Evolutionary conservation across 2,797 vertebrate species (phyloP).

Genomic region (Ibycter americanus): DNA sequence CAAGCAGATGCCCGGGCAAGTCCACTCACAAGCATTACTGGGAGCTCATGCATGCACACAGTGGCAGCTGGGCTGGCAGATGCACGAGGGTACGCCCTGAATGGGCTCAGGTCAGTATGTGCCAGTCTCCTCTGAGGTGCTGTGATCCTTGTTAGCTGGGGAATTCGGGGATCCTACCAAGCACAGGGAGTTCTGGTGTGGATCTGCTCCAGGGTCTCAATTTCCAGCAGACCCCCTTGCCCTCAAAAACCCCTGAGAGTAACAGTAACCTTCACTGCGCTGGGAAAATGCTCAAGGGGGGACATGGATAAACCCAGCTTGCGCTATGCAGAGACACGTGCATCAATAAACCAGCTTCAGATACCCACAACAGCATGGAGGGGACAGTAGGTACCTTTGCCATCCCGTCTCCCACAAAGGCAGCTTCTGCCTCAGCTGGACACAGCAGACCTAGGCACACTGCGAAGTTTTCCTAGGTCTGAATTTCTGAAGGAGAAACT

Average conservation of each 20-base stretch:
- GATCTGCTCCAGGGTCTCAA: background rate
- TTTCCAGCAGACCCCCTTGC: background rate
- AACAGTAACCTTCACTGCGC: background rate
- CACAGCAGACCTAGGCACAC: background rate
- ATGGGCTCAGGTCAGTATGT: background rate
- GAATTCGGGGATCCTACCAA: background rate
- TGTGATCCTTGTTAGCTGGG: background rate
- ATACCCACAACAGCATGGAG: too few species aligned
- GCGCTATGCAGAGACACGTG: accelerated
- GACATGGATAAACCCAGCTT: background rate
- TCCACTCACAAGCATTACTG: background rate
- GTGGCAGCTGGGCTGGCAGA: background rate
- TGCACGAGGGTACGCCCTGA: background rate
- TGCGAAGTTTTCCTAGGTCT: background rate
- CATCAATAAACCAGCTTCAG: background rate
- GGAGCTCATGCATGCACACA: background rate
- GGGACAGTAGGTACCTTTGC: background rate
- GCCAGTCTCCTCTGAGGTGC: background rate
- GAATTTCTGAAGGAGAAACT: background rate
- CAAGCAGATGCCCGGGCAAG: background rate
- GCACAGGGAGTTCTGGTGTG: background rate
- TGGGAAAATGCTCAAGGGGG: background rate
- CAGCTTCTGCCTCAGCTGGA: background rate
- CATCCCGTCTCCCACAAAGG: background rate
- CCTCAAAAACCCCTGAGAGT: background rate